Evolutionary conservation across 2,888 invertebrate species (phyloP).

Genomic region (Amphipyra berbera): DNA sequence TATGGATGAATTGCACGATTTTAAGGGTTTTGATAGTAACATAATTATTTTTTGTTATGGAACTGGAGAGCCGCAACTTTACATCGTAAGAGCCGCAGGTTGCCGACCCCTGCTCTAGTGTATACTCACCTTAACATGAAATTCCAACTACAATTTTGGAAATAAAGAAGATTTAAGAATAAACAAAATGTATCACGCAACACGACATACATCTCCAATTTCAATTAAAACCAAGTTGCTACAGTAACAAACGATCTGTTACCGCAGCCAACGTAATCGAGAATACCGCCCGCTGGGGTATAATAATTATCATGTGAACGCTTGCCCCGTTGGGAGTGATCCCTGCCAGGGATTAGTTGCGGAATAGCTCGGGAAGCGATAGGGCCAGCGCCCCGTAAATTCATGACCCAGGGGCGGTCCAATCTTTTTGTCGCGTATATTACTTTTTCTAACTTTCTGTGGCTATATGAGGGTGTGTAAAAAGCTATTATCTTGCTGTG

Average conservation of each 20-base stretch:
- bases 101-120: too few relatives aligned
- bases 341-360: constrained; percentile 67
- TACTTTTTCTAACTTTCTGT: constrained; percentile 54
- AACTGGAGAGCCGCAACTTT: too few relatives aligned
- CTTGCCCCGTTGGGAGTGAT: constrained; percentile 64
- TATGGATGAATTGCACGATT: too few relatives aligned
- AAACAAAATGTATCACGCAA: background rate
- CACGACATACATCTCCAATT: constrained; percentile 28
- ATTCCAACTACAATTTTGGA: too few relatives aligned
- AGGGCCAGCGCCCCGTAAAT: constrained; percentile 63
- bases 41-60: too few relatives aligned
- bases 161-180: background rate
- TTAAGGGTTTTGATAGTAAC: too few relatives aligned
- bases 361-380: constrained; percentile 64
- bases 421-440: constrained; percentile 57
- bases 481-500: constrained; percentile 36
- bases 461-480: constrained; percentile 35
- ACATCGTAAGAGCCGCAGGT: too few relatives aligned
- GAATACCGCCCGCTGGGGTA: constrained; percentile 56
- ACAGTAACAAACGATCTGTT: constrained; percentile 57
- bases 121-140: too few relatives aligned
- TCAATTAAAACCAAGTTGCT: constrained; percentile 53
- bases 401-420: constrained; percentile 53
- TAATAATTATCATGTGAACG: constrained; percentile 73
- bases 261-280: constrained; percentile 63